A percentile compares a stretch with the other conserved stretches of the same genome.
Evolutionary conservation across 2,113 vertebrate genomes (phyloP).

Genomic region (Nipponia nippon): DNA sequence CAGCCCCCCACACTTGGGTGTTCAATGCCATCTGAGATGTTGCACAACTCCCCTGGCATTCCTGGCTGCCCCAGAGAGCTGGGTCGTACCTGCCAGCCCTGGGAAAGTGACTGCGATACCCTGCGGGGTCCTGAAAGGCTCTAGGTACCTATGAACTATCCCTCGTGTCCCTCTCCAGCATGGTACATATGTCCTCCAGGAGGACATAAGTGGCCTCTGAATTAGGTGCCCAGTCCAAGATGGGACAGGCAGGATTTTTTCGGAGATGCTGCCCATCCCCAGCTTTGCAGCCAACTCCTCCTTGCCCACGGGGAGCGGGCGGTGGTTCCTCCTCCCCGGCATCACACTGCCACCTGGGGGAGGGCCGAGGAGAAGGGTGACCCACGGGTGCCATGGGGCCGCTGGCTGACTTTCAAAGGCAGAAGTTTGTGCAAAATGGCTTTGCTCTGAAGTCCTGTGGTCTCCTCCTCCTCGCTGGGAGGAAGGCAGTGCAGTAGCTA

Average conservation of each 20-base stretch:
- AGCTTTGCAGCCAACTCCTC: background rate
- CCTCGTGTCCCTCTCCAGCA: fast-evolving
- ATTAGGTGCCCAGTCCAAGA: fast-evolving
- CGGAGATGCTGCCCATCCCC: background rate
- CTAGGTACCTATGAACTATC: background rate
- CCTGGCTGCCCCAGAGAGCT: background rate
- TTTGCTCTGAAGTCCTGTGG: background rate
- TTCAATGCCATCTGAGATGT: background rate
- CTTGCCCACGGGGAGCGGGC: fast-evolving
- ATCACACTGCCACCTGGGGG: fast-evolving
- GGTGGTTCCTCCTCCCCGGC: background rate
- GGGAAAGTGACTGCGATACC: background rate
- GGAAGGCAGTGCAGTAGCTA: conserved; percentile 30
- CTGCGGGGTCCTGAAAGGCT: background rate
- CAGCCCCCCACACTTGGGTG: background rate
- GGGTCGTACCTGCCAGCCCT: fast-evolving
- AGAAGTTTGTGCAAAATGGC: background rate
- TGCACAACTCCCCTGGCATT: background rate
- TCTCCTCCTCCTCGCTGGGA: background rate
- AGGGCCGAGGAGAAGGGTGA: background rate
- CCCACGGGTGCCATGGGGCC: background rate
- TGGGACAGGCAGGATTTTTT: background rate
- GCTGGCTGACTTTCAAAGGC: background rate
- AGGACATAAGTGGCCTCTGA: background rate
- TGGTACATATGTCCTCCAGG: background rate